Percentiles rank a stretch among this genome's conserved stretches.
These are phyloP conservation scores for Eristalis intricaria DNA, from an alignment of 2,888 invertebrate species.

Conservation along the genomic window DNA sequence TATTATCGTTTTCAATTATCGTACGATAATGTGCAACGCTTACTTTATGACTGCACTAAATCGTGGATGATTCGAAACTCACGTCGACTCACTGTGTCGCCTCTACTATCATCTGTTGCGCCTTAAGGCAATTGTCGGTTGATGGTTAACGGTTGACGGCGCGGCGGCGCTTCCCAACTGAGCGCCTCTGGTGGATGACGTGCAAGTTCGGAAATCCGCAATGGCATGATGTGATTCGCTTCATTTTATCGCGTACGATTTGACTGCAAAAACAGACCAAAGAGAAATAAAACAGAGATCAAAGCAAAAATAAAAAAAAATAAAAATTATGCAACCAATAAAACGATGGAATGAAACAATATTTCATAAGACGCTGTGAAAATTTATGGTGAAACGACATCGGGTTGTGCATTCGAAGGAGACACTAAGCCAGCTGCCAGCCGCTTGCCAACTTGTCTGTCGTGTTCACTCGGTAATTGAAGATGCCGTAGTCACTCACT, in stretches of 20 bases:
- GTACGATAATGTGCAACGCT: slow-evolving; percentile 33
- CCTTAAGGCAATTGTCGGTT: neutral
- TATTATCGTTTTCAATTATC: slow-evolving; percentile 66
- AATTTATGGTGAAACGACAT: slow-evolving; percentile 41
- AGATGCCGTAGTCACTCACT: neutral
- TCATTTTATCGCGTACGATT: slow-evolving; percentile 16
- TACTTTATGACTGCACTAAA: slow-evolving; percentile 42
- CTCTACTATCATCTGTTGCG: neutral
- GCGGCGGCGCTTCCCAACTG: slow-evolving; percentile 3
- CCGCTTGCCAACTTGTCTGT: neutral
- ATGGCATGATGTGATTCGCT: slow-evolving; percentile 44
- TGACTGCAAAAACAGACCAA: neutral
- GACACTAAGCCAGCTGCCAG: neutral
- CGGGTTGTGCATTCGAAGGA: neutral
- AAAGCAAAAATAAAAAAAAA: neutral
- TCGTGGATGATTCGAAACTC: slow-evolving; percentile 13
- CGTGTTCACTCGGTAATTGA: slow-evolving; percentile 6
- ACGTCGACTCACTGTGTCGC: neutral
- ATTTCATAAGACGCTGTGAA: slow-evolving; percentile 45
- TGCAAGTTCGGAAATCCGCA: slow-evolving; percentile 65
- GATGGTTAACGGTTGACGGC: neutral
- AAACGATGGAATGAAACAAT: slow-evolving; percentile 20
- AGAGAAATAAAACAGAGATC: neutral
- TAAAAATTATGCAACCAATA: slow-evolving; percentile 51
- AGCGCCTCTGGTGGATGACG: slow-evolving; percentile 44